These are phyloP conservation scores for Ectropis crepuscularia DNA, from an alignment of 2,888 invertebrate genomes.

Conservation along the genomic window DNA sequence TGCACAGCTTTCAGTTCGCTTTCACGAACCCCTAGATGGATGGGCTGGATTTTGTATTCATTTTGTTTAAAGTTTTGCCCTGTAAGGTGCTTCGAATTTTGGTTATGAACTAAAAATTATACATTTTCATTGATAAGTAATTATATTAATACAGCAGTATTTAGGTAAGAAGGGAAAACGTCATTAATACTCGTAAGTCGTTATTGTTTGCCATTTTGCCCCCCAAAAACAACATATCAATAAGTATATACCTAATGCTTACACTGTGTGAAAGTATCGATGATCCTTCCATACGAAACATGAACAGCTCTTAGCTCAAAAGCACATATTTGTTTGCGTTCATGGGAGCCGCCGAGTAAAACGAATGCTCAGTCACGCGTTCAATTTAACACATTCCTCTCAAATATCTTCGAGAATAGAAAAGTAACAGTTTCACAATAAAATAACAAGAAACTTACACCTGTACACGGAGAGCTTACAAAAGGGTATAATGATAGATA, in stretches of 20 bases:
- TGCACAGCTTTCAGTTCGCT: conserved; percentile 35
- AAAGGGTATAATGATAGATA: conserved; percentile 54
- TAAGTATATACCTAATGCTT: no score
- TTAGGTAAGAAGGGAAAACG: no score
- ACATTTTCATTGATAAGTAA: neutral
- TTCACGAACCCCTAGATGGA: conserved; percentile 26
- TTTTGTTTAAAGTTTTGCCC: conserved; percentile 21
- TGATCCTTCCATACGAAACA: no score
- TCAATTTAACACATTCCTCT: conserved; percentile 14
- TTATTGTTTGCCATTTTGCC: no score
- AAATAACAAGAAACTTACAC: conserved; percentile 44
- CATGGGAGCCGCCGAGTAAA: conserved; percentile 8
- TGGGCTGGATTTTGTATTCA: conserved; percentile 30
- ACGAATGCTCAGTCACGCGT: conserved; percentile 19
- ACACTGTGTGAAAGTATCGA: no score
- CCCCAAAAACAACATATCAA: no score
- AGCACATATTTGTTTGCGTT: conserved; percentile 2
- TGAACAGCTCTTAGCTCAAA: no score
- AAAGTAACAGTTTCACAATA: conserved; percentile 43
- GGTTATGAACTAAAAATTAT: neutral
- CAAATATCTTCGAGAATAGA: conserved; percentile 31
- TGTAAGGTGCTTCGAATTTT: conserved; percentile 9
- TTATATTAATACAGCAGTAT: no score
- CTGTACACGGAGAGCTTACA: conserved; percentile 44
- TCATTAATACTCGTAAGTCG: no score